Conservation (phyloP, 2,113 vertebrate species). For the Gymnogyps californianus region DNA sequence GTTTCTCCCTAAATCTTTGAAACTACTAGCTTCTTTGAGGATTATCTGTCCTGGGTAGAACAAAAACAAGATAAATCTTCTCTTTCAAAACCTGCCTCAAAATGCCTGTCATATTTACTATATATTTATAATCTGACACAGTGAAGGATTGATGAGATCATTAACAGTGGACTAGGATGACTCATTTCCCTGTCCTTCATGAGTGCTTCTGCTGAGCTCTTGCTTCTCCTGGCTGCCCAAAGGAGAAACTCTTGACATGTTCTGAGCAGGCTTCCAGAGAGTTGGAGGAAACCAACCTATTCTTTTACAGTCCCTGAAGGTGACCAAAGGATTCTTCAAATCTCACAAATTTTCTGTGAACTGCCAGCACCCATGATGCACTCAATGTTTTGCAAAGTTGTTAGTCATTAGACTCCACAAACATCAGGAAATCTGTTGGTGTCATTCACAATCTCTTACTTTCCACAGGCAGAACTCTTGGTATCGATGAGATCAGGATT, state of each 20-base stretch:
- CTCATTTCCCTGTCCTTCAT: slow-evolving; percentile 1
- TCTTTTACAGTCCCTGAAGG: neutral
- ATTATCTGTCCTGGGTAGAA: neutral
- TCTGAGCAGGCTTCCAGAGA: neutral
- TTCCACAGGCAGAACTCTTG: neutral
- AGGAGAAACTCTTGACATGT: neutral
- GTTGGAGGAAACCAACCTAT: neutral
- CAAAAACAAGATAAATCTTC: neutral
- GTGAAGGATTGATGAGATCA: neutral
- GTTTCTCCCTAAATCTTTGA: neutral
- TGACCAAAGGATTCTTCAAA: neutral
- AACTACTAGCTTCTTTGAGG: neutral
- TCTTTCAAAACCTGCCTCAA: neutral
- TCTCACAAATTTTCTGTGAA: neutral
- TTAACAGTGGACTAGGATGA: neutral
- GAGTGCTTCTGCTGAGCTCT: neutral
- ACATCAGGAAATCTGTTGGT: neutral
- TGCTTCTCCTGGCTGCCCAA: neutral
- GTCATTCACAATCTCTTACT: neutral
- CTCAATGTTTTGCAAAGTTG: neutral
- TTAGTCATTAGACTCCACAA: neutral
- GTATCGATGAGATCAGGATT: neutral
- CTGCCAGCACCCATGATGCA: neutral
- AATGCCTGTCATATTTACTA: neutral
- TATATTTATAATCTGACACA: neutral